A percentile compares a stretch with the other conserved stretches of the same genome.
Evolutionary conservation across 1,140 invertebrate genomes (phyloP).

Genomic region (Drosophila sproati): DNA sequence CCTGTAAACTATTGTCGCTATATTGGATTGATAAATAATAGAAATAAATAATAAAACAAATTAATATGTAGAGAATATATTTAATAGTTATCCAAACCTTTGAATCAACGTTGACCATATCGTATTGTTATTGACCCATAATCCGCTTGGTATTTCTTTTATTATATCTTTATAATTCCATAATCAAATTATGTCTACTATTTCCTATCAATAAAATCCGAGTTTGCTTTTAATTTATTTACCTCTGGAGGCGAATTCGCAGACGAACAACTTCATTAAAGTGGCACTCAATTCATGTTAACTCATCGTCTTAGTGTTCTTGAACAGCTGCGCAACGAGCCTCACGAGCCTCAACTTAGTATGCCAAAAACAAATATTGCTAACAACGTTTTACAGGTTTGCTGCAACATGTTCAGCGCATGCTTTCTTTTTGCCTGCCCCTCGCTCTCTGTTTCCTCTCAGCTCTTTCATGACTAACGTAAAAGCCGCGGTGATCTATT

Average conservation of each 20-base stretch:
- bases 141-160: neutral
- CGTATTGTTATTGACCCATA: neutral
- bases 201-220: neutral
- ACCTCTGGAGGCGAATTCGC: constrained; percentile 18
- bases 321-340: constrained; percentile 30
- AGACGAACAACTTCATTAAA: constrained; percentile 63
- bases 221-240: constrained; percentile 21
- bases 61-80: no score
- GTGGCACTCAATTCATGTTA: constrained; percentile 64
- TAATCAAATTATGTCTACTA: neutral
- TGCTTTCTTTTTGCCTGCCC: neutral
- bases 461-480: constrained; percentile 13
- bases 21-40: no score
- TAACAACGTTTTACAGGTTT: constrained; percentile 66
- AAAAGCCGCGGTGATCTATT: constrained; percentile 68
- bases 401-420: constrained; percentile 48
- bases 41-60: no score
- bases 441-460: neutral
- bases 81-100: no score
- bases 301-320: constrained; percentile 70
- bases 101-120: no score
- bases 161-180: neutral
- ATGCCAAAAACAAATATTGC: constrained; percentile 37
- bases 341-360: constrained; percentile 34
- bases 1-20: no score